A percentile compares a stretch with the other conserved stretches of the same genome.
phyloP scores from a whole-genome alignment of 1,140 invertebrate species.

The Orius laevigatus region DNA sequence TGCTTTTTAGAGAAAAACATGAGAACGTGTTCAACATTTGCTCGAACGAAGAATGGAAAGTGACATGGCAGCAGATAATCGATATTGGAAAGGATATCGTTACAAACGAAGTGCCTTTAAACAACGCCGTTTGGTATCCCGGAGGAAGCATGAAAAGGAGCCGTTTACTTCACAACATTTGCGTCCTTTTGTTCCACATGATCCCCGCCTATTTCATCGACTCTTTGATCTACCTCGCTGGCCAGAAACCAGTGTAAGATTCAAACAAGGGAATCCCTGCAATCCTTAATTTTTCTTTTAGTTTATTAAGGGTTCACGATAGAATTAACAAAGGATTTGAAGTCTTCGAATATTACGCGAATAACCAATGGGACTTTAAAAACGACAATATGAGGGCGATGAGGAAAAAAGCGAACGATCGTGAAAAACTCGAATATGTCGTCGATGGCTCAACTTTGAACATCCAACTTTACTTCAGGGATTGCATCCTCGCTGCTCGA shows the following conservation, averaged over 20 bases:
- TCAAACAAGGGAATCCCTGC: neutral
- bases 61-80: constrained; percentile 69
- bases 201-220: constrained; percentile 72
- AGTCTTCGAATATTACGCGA: constrained; percentile 72
- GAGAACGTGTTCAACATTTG: constrained; percentile 23
- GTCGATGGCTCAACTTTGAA: constrained; percentile 53
- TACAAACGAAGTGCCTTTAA: constrained; percentile 51
- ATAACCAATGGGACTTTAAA: constrained; percentile 69
- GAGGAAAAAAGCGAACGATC: constrained; percentile 40
- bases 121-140: constrained; percentile 72
- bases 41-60: constrained; percentile 39
- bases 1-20: constrained; percentile 16
- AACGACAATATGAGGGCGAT: constrained; percentile 41
- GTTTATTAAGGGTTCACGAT: constrained; percentile 54
- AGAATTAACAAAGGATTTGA: constrained; percentile 65
- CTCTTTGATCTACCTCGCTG: constrained; percentile 48
- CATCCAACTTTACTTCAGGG: constrained; percentile 52
- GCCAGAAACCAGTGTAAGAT: constrained; percentile 69
- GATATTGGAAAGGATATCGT: constrained; percentile 62
- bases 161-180: constrained; percentile 55
- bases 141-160: constrained; percentile 75
- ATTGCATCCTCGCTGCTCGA: constrained; percentile 52
- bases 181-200: constrained; percentile 66
- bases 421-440: constrained; percentile 45
- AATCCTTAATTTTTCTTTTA: constrained; percentile 24